Evolutionary conservation across 2,888 invertebrate genomes (phyloP).

Genomic region (Thereva nobilitata): DNA sequence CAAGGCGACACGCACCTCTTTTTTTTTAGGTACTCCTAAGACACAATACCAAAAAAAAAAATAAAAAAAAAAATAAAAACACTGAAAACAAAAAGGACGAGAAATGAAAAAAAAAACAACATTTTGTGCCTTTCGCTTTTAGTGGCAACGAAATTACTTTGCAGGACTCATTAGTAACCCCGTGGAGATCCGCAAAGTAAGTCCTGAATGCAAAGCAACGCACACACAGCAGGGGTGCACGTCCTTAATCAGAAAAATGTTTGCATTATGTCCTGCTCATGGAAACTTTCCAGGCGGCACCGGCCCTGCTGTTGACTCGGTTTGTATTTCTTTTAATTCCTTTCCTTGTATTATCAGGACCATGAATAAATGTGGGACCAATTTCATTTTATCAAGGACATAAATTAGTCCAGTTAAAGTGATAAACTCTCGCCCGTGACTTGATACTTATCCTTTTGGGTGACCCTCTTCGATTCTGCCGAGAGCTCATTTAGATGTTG

Average conservation of each 20-base stretch:
- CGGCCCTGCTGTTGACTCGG: too few species aligned
- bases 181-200: too few species aligned
- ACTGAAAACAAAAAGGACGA: too few species aligned
- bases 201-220: too few species aligned
- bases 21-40: too few species aligned
- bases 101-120: too few species aligned
- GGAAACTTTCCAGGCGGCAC: conserved; percentile 18
- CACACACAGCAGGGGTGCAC: conserved; percentile 14
- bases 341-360: conserved; percentile 26
- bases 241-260: conserved; percentile 29
- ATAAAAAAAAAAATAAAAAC: too few species aligned
- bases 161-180: too few species aligned
- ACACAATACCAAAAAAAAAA: too few species aligned
- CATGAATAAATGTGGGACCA: conserved; percentile 38
- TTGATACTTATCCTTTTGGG: conserved; percentile 41
- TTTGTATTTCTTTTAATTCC: conserved; percentile 8
- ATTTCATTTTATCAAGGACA: conserved; percentile 42
- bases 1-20: too few species aligned
- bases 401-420: conserved; percentile 41
- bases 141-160: too few species aligned
- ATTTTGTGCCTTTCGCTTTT: too few species aligned
- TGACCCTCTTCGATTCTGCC: conserved; percentile 31
- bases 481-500: conserved; percentile 26
- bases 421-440: conserved; percentile 40
- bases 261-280: conserved; percentile 22